Percentiles rank a stretch among this genome's conserved stretches.
These are phyloP conservation scores for Tineola bisselliella DNA, from an alignment of 2,888 invertebrate genomes.

Conservation along the genomic window DNA sequence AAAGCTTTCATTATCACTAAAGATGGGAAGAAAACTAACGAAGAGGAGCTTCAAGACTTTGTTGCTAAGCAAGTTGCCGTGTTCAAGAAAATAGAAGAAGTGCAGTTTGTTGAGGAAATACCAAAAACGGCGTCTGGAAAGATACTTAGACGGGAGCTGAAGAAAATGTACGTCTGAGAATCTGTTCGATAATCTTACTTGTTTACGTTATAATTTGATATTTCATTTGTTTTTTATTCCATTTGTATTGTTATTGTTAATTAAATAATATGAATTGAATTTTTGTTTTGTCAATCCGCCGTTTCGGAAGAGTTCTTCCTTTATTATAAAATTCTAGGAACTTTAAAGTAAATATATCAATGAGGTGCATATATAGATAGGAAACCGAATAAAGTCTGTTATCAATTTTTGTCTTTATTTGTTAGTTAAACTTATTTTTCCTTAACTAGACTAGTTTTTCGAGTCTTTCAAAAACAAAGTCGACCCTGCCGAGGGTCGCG, in stretches of 20 bases:
- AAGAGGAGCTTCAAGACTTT: slow-evolving; percentile 56
- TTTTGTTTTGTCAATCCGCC: no score
- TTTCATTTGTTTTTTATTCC: neutral
- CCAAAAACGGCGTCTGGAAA: slow-evolving; percentile 84
- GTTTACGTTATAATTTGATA: neutral
- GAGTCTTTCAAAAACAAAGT: no score
- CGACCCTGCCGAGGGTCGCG: no score
- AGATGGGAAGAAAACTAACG: slow-evolving; percentile 48
- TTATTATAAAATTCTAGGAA: no score
- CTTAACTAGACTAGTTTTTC: no score
- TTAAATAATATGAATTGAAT: no score
- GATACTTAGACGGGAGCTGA: slow-evolving; percentile 75
- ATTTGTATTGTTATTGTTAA: neutral
- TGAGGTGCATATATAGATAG: no score
- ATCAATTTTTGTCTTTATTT: no score
- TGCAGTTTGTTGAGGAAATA: slow-evolving; percentile 74
- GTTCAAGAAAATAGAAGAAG: slow-evolving; percentile 77
- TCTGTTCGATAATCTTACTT: neutral
- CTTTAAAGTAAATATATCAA: no score
- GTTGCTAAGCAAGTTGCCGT: slow-evolving; percentile 77
- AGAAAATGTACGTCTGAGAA: slow-evolving; percentile 48
- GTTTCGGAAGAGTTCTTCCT: no score
- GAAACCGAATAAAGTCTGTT: no score
- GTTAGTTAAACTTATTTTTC: no score
- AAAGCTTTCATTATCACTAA: slow-evolving; percentile 78